phyloP scores from a whole-genome alignment of 2,113 vertebrate genomes.

The Holacanthus passer region DNA sequence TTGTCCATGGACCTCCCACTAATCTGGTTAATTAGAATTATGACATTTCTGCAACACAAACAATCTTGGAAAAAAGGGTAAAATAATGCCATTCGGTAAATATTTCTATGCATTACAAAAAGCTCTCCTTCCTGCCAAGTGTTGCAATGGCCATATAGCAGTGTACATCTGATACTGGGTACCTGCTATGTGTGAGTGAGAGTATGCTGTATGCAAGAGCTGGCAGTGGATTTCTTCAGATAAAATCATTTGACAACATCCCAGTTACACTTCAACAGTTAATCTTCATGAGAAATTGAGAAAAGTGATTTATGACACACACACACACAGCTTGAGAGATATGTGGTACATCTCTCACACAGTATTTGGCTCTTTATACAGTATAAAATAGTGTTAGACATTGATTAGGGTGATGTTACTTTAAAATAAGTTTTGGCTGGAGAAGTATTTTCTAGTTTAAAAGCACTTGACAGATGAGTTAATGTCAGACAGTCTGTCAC shows the following conservation, averaged over 20 bases:
- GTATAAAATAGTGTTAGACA: not conserved
- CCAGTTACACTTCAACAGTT: slow-evolving; percentile 33
- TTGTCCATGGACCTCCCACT: not conserved
- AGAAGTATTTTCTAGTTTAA: not conserved
- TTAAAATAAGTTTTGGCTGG: not conserved
- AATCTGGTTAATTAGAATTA: slow-evolving; percentile 21
- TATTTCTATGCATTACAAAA: not conserved
- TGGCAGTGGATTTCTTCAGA: slow-evolving; percentile 25
- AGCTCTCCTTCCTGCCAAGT: not conserved
- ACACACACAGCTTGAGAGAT: slow-evolving; percentile 1
- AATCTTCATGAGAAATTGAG: slow-evolving; percentile 2
- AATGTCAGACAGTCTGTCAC: not conserved
- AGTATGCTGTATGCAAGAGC: slow-evolving; percentile 6
- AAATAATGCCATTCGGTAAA: slow-evolving; percentile 6
- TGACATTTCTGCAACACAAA: not conserved
- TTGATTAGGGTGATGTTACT: not conserved
- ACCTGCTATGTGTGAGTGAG: not conserved
- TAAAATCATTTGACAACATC: slow-evolving; percentile 34
- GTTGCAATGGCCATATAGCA: slow-evolving; percentile 17
- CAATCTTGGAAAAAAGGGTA: not conserved
- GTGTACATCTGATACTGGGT: not conserved
- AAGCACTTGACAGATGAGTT: slow-evolving; percentile 19
- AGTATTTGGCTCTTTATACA: not conserved
- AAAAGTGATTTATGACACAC: slow-evolving; percentile 24
- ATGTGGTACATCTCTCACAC: not conserved